Evolutionary conservation across 2,797 vertebrate species (phyloP).

Genomic region (Argyrosomus regius): DNA sequence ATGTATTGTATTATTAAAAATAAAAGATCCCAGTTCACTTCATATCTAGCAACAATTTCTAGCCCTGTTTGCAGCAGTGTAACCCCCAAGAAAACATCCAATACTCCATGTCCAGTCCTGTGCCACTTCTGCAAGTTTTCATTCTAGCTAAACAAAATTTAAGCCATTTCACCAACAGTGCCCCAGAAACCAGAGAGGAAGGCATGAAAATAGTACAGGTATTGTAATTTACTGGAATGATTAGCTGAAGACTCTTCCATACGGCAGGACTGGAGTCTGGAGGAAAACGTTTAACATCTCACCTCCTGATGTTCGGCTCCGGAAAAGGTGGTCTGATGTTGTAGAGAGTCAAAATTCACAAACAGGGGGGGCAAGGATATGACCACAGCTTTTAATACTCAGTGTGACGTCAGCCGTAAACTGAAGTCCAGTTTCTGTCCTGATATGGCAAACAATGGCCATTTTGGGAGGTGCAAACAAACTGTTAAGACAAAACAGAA

Average conservation of each 20-base stretch:
- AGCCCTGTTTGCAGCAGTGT: neutral
- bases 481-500: conserved; percentile 32
- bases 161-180: neutral
- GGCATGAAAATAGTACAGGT: neutral
- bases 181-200: neutral
- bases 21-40: neutral
- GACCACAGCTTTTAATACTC: conserved; percentile 69
- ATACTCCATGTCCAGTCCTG: neutral
- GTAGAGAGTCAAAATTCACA: conserved; percentile 18
- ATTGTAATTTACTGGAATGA: neutral
- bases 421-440: conserved; percentile 39
- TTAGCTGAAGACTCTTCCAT: neutral
- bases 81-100: neutral
- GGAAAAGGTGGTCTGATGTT: conserved; percentile 7
- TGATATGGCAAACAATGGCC: conserved; percentile 48
- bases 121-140: neutral
- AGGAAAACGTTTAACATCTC: conserved; percentile 14
- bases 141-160: conserved; percentile 6
- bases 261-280: neutral
- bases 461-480: conserved; percentile 36
- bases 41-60: neutral
- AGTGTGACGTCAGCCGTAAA: conserved; percentile 51
- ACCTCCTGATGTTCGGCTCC: conserved; percentile 30
- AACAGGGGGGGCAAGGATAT: conserved; percentile 26
- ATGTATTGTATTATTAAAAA: neutral